Conservation (phyloP, 2,113 vertebrate genomes). For the Aplodontia rufa region DNA sequence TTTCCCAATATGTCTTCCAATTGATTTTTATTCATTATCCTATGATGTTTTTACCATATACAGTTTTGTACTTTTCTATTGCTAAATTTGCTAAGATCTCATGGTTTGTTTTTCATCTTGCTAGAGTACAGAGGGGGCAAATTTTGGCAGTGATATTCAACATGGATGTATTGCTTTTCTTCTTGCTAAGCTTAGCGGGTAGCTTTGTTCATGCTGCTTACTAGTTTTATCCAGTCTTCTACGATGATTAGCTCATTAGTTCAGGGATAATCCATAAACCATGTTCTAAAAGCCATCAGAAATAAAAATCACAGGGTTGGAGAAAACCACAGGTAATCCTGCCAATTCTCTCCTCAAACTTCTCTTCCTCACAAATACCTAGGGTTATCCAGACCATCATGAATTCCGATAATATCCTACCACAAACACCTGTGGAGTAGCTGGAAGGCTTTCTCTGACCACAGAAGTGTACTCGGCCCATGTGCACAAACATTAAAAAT, state of each 20-base stretch:
- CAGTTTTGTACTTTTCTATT: neutral
- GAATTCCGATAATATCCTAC: neutral
- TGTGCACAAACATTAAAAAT: neutral
- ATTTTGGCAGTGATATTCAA: neutral
- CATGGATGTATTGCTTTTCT: neutral
- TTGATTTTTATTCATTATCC: neutral
- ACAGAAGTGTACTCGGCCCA: neutral
- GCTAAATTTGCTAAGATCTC: neutral
- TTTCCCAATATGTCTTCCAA: neutral
- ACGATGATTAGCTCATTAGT: neutral
- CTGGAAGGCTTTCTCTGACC: neutral
- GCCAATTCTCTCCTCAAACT: neutral
- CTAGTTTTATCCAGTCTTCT: neutral
- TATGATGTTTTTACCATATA: neutral
- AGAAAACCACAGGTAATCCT: neutral
- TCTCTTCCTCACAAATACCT: neutral
- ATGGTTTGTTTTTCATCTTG: neutral
- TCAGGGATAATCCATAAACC: neutral
- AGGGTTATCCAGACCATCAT: neutral
- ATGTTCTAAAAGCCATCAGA: neutral
- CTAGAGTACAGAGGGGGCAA: neutral
- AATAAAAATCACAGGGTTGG: neutral
- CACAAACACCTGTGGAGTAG: neutral
- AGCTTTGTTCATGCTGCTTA: slow-evolving; percentile 4
- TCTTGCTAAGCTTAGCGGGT: neutral